phyloP scores from a whole-genome alignment of 2,113 vertebrate species.

The Typhlomys cinereus region DNA sequence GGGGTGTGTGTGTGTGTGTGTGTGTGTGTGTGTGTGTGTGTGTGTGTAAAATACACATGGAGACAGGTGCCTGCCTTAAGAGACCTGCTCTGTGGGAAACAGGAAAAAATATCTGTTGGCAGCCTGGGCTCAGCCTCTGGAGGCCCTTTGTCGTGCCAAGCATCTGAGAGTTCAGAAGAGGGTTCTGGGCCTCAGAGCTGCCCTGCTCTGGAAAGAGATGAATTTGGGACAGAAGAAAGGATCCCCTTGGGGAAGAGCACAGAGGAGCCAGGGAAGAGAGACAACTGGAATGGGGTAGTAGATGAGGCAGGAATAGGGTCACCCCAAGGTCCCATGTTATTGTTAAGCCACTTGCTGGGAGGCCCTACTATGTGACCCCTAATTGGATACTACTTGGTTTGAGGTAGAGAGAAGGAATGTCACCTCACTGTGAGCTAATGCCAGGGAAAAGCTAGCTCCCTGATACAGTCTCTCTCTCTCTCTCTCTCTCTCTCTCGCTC shows the following conservation, averaged over 20 bases:
- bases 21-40: neutral
- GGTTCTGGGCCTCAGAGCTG: neutral
- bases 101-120: neutral
- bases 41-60: neutral
- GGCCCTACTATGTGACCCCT: neutral
- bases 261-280: neutral
- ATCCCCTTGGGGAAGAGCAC: neutral
- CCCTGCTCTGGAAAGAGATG: neutral
- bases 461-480: neutral
- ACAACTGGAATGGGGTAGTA: neutral
- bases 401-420: too few relatives aligned
- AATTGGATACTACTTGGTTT: too few relatives aligned
- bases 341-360: neutral
- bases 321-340: rapidly evolving
- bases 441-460: neutral
- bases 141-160: neutral
- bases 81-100: neutral
- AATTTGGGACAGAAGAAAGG: neutral
- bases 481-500: neutral
- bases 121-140: neutral
- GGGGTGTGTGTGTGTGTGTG: neutral
- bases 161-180: neutral
- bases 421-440: too few relatives aligned
- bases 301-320: rapidly evolving
- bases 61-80: rapidly evolving